Conservation (phyloP, 2,113 vertebrate genomes). For the Ptilorrhoa leucosticta region DNA sequence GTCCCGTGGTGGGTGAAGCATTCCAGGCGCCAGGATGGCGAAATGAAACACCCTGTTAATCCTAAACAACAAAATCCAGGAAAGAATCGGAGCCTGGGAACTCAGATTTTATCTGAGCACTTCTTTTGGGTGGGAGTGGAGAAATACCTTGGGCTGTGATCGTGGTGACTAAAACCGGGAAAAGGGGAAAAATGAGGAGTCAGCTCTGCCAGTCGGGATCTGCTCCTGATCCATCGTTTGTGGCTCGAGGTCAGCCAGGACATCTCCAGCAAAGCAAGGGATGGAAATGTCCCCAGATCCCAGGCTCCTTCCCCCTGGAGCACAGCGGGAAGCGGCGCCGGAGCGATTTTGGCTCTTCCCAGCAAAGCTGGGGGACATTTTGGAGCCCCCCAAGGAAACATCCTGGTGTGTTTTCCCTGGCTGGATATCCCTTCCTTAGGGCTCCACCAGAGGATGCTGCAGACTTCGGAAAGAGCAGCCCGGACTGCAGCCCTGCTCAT, state of each 20-base stretch:
- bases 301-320: neutral
- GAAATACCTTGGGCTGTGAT: neutral
- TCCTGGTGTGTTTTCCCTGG: neutral
- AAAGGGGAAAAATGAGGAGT: neutral
- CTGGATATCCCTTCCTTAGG: neutral
- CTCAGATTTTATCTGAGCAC: neutral
- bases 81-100: neutral
- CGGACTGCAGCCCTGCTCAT: neutral
- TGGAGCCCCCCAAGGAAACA: neutral
- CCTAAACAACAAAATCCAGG: neutral
- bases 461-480: neutral
- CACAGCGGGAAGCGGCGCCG: fast-evolving
- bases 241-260: neutral
- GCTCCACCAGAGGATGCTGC: slow-evolving; percentile 57
- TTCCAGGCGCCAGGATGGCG: fast-evolving
- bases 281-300: neutral
- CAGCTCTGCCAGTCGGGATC: neutral
- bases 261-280: neutral
- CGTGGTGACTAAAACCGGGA: neutral
- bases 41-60: neutral
- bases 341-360: neutral
- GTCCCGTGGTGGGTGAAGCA: fast-evolving
- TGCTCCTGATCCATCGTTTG: neutral
- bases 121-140: neutral
- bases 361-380: fast-evolving